These are phyloP conservation scores for Lonchura striata DNA, from an alignment of 2,113 vertebrate genomes.

Conservation along the genomic window DNA sequence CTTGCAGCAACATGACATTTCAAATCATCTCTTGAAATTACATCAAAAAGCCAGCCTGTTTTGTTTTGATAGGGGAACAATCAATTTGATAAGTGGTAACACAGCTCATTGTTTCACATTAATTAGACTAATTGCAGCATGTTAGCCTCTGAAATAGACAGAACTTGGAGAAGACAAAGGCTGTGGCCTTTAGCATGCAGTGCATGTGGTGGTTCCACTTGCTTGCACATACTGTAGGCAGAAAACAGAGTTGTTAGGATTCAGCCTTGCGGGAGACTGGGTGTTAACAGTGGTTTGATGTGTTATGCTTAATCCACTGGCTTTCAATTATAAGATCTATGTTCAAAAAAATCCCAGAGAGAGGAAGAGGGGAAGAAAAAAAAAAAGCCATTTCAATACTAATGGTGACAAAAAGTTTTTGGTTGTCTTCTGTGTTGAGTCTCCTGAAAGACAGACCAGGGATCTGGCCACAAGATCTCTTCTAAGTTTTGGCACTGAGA, in stretches of 20 bases:
- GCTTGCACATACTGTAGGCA: conserved; percentile 69
- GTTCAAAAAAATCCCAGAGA: conserved; percentile 21
- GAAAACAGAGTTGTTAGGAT: conserved; percentile 72
- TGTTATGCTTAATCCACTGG: conserved; percentile 57
- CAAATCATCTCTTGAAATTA: conserved; percentile 94
- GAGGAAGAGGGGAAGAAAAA: neutral
- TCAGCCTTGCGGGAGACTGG: conserved; percentile 67
- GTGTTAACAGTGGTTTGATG: conserved; percentile 66
- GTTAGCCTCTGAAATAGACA: conserved; percentile 85
- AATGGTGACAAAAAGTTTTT: neutral
- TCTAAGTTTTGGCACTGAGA: neutral
- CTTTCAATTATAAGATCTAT: conserved; percentile 55
- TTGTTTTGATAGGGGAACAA: conserved; percentile 92
- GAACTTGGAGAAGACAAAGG: conserved; percentile 82
- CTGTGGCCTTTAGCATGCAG: conserved; percentile 79
- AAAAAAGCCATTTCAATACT: neutral
- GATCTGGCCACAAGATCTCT: neutral
- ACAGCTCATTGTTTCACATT: conserved; percentile 92
- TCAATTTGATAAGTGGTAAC: conserved; percentile 95
- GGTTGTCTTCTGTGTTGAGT: neutral
- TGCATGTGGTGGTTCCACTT: conserved; percentile 71
- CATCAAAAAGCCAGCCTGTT: conserved; percentile 87
- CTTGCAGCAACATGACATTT: conserved; percentile 91
- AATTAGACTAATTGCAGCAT: conserved; percentile 92
- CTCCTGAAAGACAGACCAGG: neutral